Percentiles rank a stretch among this genome's conserved stretches.
Conservation (phyloP, 2,888 invertebrate genomes). For the Amphimallon solstitiale region DNA sequence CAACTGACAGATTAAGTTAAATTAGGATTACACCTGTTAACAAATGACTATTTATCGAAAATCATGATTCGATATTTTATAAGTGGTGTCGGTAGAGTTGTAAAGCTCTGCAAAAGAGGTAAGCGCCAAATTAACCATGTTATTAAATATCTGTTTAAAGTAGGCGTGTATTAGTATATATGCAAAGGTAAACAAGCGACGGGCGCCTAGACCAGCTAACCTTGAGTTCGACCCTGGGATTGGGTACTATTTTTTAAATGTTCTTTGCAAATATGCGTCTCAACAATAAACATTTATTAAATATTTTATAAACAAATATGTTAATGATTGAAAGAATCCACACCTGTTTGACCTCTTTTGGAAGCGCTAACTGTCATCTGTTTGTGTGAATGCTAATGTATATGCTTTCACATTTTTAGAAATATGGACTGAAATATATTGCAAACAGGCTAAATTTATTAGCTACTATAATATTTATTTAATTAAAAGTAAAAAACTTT, state of each 20-base stretch:
- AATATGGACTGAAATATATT: slow-evolving; percentile 15
- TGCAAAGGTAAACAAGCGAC: slow-evolving; percentile 54
- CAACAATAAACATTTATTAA: slow-evolving; percentile 47
- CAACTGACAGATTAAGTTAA: slow-evolving; percentile 51
- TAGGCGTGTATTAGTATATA: slow-evolving; percentile 55
- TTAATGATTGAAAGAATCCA: slow-evolving; percentile 48
- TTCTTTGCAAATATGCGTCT: slow-evolving; percentile 49
- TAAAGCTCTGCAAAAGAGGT: slow-evolving; percentile 29
- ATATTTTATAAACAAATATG: slow-evolving; percentile 43
- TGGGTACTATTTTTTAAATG: slow-evolving; percentile 47
- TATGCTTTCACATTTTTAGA: slow-evolving; percentile 54
- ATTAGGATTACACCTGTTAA: slow-evolving; percentile 47
- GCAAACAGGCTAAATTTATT: too few relatives aligned
- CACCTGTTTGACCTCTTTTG: slow-evolving; percentile 58
- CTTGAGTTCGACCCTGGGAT: slow-evolving; percentile 56
- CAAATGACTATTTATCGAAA: slow-evolving; percentile 29
- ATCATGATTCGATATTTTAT: slow-evolving; percentile 21
- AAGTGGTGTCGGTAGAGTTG: slow-evolving; percentile 15
- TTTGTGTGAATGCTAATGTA: slow-evolving; percentile 31
- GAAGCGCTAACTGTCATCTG: slow-evolving; percentile 47
- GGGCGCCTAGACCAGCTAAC: slow-evolving; percentile 53
- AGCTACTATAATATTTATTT: too few relatives aligned
- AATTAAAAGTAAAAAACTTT: too few relatives aligned
- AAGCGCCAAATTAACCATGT: slow-evolving; percentile 28
- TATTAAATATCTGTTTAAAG: slow-evolving; percentile 45